Evolutionary conservation across 2,797 vertebrate genomes (phyloP).

Genomic region (Pagetopsis macropterus): DNA sequence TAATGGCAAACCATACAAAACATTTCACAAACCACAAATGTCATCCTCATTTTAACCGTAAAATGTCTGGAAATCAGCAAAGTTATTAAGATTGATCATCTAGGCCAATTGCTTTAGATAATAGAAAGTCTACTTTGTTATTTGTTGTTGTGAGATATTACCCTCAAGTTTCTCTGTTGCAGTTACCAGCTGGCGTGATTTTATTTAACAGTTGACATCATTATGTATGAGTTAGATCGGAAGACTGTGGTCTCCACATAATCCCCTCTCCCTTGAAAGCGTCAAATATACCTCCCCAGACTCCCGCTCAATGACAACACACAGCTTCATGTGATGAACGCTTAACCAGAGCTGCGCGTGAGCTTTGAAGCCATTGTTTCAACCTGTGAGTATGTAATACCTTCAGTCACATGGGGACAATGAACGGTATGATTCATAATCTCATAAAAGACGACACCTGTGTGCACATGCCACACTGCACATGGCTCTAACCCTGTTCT

Average conservation of each 20-base stretch:
- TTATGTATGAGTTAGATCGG: constrained; percentile 15
- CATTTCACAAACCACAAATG: too few relatives aligned
- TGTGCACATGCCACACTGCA: constrained; percentile 24
- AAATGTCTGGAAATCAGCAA: too few relatives aligned
- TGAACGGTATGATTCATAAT: constrained; percentile 66
- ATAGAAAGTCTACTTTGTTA: constrained; percentile 18
- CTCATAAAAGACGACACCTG: constrained; percentile 68
- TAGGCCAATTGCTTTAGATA: not conserved
- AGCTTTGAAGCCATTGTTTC: constrained; percentile 76
- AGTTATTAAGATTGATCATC: not conserved
- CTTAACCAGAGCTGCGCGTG: constrained; percentile 60
- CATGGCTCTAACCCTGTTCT: constrained; percentile 12
- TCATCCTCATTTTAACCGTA: too few relatives aligned
- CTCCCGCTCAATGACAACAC: constrained; percentile 54
- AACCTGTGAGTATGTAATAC: constrained; percentile 50
- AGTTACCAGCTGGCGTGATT: constrained; percentile 42
- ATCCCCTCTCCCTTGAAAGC: constrained; percentile 50
- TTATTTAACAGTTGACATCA: constrained; percentile 57
- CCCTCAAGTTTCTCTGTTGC: constrained; percentile 23
- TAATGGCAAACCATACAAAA: not conserved
- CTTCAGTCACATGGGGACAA: constrained; percentile 58
- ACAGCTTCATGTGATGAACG: constrained; percentile 53
- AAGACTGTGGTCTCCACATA: constrained; percentile 41
- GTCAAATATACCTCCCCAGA: constrained; percentile 49
- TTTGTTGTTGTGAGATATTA: constrained; percentile 8